Conservation (phyloP, 2,888 invertebrate genomes). For the Machimus atricapillus region DNA sequence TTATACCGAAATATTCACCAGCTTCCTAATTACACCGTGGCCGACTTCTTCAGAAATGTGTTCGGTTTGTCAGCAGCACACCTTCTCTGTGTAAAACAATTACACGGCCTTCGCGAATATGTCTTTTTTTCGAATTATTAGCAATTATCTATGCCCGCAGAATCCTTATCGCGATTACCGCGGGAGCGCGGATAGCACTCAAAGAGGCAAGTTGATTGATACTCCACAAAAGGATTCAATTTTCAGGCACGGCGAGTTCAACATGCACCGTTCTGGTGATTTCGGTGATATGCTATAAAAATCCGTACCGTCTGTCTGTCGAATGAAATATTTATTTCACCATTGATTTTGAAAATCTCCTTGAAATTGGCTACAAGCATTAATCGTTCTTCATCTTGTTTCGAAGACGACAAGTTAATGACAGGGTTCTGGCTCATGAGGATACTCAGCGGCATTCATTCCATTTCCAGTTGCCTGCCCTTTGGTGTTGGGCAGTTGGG, state of each 20-base stretch:
- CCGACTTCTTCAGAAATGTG: neutral
- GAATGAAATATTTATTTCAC: slow-evolving; percentile 30
- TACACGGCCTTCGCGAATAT: neutral
- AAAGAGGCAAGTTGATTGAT: slow-evolving; percentile 1
- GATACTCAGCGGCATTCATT: slow-evolving; percentile 42
- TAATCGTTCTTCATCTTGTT: slow-evolving; percentile 58
- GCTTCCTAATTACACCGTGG: no score
- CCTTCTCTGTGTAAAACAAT: neutral
- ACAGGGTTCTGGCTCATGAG: slow-evolving; percentile 50
- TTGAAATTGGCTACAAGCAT: slow-evolving; percentile 56
- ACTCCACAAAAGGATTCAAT: neutral
- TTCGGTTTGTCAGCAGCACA: neutral
- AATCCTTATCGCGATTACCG: neutral
- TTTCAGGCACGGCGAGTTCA: neutral
- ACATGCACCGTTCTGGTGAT: neutral
- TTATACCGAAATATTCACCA: no score
- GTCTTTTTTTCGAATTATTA: neutral
- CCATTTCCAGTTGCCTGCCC: neutral
- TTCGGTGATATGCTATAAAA: slow-evolving; percentile 10
- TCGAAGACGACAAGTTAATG: slow-evolving; percentile 58
- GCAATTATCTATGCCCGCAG: neutral
- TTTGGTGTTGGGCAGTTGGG: slow-evolving; percentile 17
- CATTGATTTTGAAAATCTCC: slow-evolving; percentile 26
- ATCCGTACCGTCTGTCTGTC: neutral
- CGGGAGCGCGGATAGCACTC: neutral